Conservation (phyloP, 2,797 vertebrate species). For the Typhlichthys subterraneus region DNA sequence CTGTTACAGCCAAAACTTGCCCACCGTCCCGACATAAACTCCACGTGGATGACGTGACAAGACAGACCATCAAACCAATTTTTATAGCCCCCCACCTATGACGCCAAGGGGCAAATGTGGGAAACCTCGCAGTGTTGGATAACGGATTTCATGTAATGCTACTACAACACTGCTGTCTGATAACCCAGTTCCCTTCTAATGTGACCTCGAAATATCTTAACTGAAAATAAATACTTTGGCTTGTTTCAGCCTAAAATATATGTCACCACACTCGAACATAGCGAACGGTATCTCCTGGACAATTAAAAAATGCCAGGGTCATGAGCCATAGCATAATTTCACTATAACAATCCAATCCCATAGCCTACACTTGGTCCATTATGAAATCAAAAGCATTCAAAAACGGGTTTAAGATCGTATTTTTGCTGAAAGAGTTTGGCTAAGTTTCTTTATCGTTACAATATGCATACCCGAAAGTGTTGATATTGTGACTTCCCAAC, state of each 20-base stretch:
- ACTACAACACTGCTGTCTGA: neutral
- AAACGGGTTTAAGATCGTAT: constrained; percentile 6
- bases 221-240: neutral
- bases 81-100: neutral
- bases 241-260: too few relatives aligned
- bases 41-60: constrained; percentile 59
- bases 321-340: constrained; percentile 35
- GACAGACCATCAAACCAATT: constrained; percentile 13
- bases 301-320: constrained; percentile 20
- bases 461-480: constrained; percentile 4
- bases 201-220: neutral
- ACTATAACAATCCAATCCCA: neutral
- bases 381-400: too few relatives aligned
- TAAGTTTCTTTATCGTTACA: neutral
- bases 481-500: constrained; percentile 12
- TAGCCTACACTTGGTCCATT: too few relatives aligned
- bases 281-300: constrained; percentile 17
- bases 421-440: constrained; percentile 8
- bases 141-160: neutral
- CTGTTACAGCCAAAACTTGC: constrained; percentile 40
- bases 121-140: neutral
- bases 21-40: constrained; percentile 48
- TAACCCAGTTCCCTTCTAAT: constrained; percentile 7
- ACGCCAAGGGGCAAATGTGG: neutral
- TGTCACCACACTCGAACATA: constrained; percentile 8